Conservation (phyloP, 1,140 invertebrate species). For the Anoplophora glabripennis region DNA sequence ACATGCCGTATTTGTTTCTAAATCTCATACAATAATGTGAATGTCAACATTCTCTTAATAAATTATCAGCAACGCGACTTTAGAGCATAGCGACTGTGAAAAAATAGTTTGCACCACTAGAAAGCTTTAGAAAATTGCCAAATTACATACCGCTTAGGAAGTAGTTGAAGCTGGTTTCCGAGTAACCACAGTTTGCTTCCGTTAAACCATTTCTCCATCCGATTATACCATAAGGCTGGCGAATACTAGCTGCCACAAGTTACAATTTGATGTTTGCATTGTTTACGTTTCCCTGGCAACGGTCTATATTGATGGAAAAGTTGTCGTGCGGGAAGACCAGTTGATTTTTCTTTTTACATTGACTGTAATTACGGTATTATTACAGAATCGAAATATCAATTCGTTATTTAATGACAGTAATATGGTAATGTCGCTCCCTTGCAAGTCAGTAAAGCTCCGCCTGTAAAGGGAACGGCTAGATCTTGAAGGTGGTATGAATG, state of each 20-base stretch:
- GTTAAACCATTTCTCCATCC: constrained; percentile 87
- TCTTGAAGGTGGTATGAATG: too few relatives aligned
- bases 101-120: background rate
- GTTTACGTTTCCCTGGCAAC: constrained; percentile 2
- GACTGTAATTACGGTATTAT: too few relatives aligned
- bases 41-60: background rate
- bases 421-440: background rate
- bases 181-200: constrained; percentile 83
- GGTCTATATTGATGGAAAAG: constrained; percentile 8
- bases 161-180: constrained; percentile 76
- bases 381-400: too few relatives aligned
- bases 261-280: constrained; percentile 8
- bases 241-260: background rate
- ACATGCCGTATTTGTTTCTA: background rate
- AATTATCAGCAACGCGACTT: background rate
- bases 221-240: constrained; percentile 33
- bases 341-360: background rate
- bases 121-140: background rate
- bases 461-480: background rate
- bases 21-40: background rate
- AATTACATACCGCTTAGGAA: constrained; percentile 68
- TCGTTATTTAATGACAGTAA: background rate
- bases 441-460: background rate
- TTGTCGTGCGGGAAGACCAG: background rate
- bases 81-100: background rate